These are phyloP conservation scores for Thymelicus acteon DNA, from an alignment of 2,888 invertebrate species.

Conservation along the genomic window DNA sequence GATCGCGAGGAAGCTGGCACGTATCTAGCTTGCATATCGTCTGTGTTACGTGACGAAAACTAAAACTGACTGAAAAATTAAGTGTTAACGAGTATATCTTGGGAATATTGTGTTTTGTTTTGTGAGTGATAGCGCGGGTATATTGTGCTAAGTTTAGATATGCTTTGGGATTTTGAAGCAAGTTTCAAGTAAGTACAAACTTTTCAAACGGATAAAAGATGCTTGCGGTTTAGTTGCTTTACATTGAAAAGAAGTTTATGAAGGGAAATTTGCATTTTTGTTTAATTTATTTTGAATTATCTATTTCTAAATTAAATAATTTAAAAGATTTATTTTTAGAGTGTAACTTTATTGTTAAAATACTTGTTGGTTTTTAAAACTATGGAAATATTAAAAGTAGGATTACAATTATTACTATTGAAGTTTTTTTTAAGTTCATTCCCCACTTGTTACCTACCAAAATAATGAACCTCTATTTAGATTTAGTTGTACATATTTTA, in stretches of 20 bases:
- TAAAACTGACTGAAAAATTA: slow-evolving; percentile 46
- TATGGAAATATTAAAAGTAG: too few relatives aligned
- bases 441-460: too few relatives aligned
- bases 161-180: slow-evolving; percentile 47
- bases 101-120: slow-evolving; percentile 50
- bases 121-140: slow-evolving; percentile 50
- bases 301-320: too few relatives aligned
- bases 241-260: not conserved
- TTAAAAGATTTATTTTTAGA: too few relatives aligned
- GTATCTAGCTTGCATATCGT: slow-evolving; percentile 54
- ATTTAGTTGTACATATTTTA: too few relatives aligned
- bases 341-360: too few relatives aligned
- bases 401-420: too few relatives aligned
- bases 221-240: not conserved
- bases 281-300: too few relatives aligned
- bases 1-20: slow-evolving; percentile 69
- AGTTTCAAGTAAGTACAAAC: slow-evolving; percentile 52
- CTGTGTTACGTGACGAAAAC: slow-evolving; percentile 60
- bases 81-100: slow-evolving; percentile 51
- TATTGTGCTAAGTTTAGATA: slow-evolving; percentile 47
- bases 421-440: too few relatives aligned
- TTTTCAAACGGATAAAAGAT: slow-evolving; percentile 31
- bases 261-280: too few relatives aligned
- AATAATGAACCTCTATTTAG: too few relatives aligned
- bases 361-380: too few relatives aligned